A percentile compares a stretch with the other conserved stretches of the same genome.
Evolutionary conservation across 1,140 invertebrate genomes (phyloP).

Genomic region (Chrysopa pallens): DNA sequence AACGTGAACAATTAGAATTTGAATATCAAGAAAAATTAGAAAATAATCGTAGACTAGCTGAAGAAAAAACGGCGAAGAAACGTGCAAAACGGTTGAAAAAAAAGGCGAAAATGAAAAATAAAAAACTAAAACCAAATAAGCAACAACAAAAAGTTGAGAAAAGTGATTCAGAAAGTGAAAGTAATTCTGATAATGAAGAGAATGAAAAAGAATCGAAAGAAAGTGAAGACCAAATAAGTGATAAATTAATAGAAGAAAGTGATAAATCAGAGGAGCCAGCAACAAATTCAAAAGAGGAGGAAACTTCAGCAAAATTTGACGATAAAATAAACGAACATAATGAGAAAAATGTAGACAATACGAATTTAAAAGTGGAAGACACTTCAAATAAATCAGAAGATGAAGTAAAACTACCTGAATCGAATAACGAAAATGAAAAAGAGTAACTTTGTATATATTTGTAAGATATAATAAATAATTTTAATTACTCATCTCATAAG

Average conservation of each 20-base stretch:
- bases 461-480: too few species aligned
- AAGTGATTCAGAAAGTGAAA: slow-evolving; percentile 6
- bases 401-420: slow-evolving; percentile 4
- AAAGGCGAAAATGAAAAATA: slow-evolving; percentile 39
- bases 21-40: slow-evolving; percentile 69
- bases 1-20: slow-evolving; percentile 66
- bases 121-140: slow-evolving; percentile 29
- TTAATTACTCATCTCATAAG: too few species aligned
- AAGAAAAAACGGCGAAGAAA: slow-evolving; percentile 70
- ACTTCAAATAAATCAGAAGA: slow-evolving; percentile 4
- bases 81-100: slow-evolving; percentile 64
- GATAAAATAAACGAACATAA: too few species aligned
- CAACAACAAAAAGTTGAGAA: slow-evolving; percentile 12
- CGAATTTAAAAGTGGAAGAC: background rate
- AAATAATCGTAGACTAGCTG: slow-evolving; percentile 55
- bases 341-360: background rate
- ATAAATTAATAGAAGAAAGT: too few species aligned
- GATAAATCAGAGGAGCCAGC: too few species aligned
- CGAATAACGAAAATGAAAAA: background rate
- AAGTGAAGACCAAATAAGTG: too few species aligned
- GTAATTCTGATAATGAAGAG: slow-evolving; percentile 1
- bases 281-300: slow-evolving; percentile 2
- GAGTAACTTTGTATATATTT: too few species aligned
- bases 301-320: slow-evolving; percentile 2
- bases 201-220: slow-evolving; percentile 7